A percentile compares a stretch with the other conserved stretches of the same genome.
These are phyloP conservation scores for Macheiramphus alcinus DNA, from an alignment of 2,113 vertebrate species.

Conservation along the genomic window DNA sequence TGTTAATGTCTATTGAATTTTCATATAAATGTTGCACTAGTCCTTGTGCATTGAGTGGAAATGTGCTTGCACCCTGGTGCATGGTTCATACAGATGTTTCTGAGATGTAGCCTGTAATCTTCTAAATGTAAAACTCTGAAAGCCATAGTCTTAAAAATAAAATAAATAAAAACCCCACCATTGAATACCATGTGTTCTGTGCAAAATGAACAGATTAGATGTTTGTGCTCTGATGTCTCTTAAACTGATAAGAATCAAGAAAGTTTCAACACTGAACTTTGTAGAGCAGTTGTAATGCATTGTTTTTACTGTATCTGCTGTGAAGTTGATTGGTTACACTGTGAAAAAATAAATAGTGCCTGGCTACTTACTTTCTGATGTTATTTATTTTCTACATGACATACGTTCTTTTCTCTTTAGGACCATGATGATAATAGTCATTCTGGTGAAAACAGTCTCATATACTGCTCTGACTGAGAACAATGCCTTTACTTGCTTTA, in stretches of 20 bases:
- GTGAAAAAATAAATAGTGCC: constrained; percentile 63
- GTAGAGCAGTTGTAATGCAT: constrained; percentile 33
- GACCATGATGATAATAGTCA: not conserved
- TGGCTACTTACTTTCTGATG: not conserved
- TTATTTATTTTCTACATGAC: not conserved
- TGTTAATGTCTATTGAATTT: not conserved
- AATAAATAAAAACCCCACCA: not conserved
- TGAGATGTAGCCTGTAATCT: not conserved
- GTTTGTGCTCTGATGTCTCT: constrained; percentile 31
- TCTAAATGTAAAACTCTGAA: constrained; percentile 26
- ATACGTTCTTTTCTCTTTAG: not conserved
- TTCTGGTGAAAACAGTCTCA: not conserved
- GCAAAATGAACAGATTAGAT: constrained; percentile 8
- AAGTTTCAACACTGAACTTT: not conserved
- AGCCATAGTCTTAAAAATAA: constrained; percentile 24
- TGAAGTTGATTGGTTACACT: constrained; percentile 51
- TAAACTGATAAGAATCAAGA: constrained; percentile 5
- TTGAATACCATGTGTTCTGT: not conserved
- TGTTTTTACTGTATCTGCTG: constrained; percentile 45
- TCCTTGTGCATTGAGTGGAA: constrained; percentile 3
- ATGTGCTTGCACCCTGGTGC: constrained; percentile 15
- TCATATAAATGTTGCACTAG: constrained; percentile 17
- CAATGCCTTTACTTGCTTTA: not conserved
- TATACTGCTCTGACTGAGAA: not conserved
- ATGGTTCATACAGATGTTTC: not conserved